A percentile compares a stretch with the other conserved stretches of the same genome.
These are phyloP conservation scores for Mechanitis messenoides DNA, from an alignment of 2,888 invertebrate species.

Conservation along the genomic window DNA sequence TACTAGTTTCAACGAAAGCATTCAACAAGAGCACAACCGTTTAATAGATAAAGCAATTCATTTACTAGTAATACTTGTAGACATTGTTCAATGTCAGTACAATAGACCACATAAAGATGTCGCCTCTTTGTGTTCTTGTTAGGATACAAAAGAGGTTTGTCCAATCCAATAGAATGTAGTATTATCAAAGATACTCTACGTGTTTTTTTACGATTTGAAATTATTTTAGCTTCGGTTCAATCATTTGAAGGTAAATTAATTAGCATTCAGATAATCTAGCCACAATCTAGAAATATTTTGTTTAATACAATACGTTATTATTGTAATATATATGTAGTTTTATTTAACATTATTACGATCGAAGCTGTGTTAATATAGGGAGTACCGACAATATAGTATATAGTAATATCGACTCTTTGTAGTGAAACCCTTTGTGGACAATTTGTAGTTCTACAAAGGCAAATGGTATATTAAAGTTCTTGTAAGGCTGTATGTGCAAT, in stretches of 20 bases:
- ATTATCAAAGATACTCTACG: too few species aligned
- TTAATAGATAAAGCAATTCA: slow-evolving; percentile 12
- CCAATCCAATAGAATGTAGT: neutral
- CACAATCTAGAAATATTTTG: too few species aligned
- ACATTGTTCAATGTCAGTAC: slow-evolving; percentile 15
- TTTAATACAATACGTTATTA: too few species aligned
- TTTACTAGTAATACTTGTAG: slow-evolving; percentile 10
- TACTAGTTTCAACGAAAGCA: too few species aligned
- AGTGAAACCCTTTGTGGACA: neutral
- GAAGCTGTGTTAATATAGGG: too few species aligned
- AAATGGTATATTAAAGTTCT: neutral
- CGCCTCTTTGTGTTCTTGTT: slow-evolving; percentile 17
- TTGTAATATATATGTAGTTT: too few species aligned
- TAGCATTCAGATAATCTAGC: too few species aligned
- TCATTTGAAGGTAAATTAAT: neutral
- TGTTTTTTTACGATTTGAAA: too few species aligned
- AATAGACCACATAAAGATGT: slow-evolving; percentile 11
- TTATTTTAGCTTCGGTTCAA: neutral
- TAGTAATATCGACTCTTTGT: neutral
- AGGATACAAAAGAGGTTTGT: slow-evolving; percentile 10
- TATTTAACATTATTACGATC: too few species aligned
- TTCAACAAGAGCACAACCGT: neutral
- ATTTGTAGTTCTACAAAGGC: neutral
- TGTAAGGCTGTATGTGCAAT: neutral
- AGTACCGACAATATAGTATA: too few species aligned